phyloP scores from a whole-genome alignment of 2,113 vertebrate genomes.

The Fregata magnificens region DNA sequence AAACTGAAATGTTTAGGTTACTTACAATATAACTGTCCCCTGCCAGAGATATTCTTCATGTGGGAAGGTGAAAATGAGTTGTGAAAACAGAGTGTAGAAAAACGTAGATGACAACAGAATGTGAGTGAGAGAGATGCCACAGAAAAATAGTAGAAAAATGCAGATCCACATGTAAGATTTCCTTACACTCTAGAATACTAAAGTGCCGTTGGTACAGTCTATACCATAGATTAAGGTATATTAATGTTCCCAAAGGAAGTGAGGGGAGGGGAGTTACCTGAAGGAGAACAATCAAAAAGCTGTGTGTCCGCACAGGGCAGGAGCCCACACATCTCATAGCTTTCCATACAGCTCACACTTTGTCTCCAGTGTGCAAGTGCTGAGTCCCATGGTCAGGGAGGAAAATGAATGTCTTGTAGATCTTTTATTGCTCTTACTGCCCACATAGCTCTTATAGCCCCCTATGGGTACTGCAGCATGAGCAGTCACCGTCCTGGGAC shows the following conservation, averaged over 20 bases:
- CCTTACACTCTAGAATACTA: not conserved
- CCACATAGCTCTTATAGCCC: not conserved
- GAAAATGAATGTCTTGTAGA: not conserved
- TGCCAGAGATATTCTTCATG: conserved; percentile 25
- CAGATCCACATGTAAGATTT: not conserved
- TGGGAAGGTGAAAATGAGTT: conserved; percentile 50
- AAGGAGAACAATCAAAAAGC: not conserved
- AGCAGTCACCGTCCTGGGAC: not conserved
- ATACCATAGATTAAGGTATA: not conserved
- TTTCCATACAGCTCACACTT: not conserved
- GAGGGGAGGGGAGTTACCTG: not conserved
- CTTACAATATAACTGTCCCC: conserved; percentile 17
- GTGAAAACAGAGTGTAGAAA: conserved; percentile 21
- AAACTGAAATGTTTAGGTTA: conserved; percentile 7
- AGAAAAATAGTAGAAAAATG: conserved; percentile 1
- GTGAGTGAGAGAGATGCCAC: not conserved
- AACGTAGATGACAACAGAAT: not conserved
- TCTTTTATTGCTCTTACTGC: not conserved
- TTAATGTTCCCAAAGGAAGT: not conserved
- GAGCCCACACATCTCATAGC: not conserved
- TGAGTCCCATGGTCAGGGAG: not conserved
- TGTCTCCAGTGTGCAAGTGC: not conserved
- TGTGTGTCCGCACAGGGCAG: not conserved
- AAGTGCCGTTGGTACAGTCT: not conserved
- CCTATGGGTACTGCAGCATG: not conserved